Base-by-base conservation (phyloP, 2,113 vertebrate genomes). In the Cichladusa arquata region DNA sequence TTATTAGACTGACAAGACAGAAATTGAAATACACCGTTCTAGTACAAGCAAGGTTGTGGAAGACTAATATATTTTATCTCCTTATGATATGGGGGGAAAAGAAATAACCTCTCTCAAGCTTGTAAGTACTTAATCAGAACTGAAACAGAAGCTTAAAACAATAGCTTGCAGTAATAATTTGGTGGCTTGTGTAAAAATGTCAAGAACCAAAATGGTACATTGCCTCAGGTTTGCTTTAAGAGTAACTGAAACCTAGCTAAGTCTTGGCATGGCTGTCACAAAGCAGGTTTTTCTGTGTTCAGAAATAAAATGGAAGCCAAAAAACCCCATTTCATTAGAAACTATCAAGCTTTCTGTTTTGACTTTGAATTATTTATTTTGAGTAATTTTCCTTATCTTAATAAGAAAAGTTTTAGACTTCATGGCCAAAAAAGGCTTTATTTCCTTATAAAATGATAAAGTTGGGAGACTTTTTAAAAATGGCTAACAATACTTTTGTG, bases 381-480 rank as follows among this genome's bases (percentile, higher is more conserved):
- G 25, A 92, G 50, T 44, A 0, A 14, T 84, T 84, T 62, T 86
- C 31, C 26, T 48, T 73, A 53, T 62, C 77, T 88, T 66, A 84
- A 87, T 51, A 14, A 34, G 36, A 25, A 92, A 91, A 86, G 10
- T 61, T 84, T 88, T 81, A 76, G 51, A 48, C 26, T 76, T 81
- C 14, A 29, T 50, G 44, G 40, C 40, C 44, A 34, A 88, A 90
- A 77, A 87, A 50, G 19, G 44, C 62, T 64, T 91, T 81, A 82
- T 72, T 67, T 92, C 31, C 36, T 93, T 80, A 88, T 57, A 70
- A 96, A 96, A 95, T 81, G 33, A 85, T 88, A 81, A 90, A 92
- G 11, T 71, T 60, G 11, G 24, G 16, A 93, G 89, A 66, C 38
- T 25, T 86, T 96, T 92, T 88, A 33, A 34, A 86, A 93, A 74